Base-by-base conservation (phyloP, 2,797 vertebrate genomes). In the Anabacerthia variegaticeps region DNA sequence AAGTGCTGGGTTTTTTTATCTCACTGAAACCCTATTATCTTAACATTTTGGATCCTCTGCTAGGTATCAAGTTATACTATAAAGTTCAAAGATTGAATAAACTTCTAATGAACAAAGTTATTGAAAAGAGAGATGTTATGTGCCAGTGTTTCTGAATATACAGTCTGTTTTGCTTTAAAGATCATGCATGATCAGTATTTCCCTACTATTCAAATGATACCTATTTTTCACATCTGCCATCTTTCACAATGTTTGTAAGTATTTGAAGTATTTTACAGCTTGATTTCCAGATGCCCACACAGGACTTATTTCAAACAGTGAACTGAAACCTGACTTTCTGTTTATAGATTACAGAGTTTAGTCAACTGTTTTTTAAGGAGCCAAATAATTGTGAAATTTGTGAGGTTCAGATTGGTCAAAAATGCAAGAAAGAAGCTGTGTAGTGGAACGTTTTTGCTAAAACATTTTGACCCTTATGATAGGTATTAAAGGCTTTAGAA, bases 261-360 rank as follows among this genome's bases (percentile, higher is more conserved):
- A 55, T 37, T 81, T 86, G 2, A 89, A 52, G 13, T 65, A 46
- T 54, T 49, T 56, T 58, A 71, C 8, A 67, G 32, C 17, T 55
- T 63, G 48, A 36, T 62, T 89, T 94, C 72, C 85, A 93, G 59
- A 34, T 93, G 68, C 30, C 44, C 30, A 58, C 48, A 30, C 27
- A 85, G 78, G 32, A 39, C 36, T 79, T 69, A 14, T 51, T 92
- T 83, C 63, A 72, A 85, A 91, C 37, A 44, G 55, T 83, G 65
- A 94, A 92, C 59, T 89, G 91, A 96, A 94, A 95, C 49, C 46
- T 68, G 56, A 49, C 39, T 84, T 92, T 55, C 59, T 14, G 72
- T 78, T 89, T 84, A 71, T 65, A 68, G 55, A 80, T 13, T 76
- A 76, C 32, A 72, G 58, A 82, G 18, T 90, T 91, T 39, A 71